Evolutionary conservation across 2,888 invertebrate species (phyloP), one percentile per base, ranked within the genome.

Genomic region (Fragum fragum): DNA sequence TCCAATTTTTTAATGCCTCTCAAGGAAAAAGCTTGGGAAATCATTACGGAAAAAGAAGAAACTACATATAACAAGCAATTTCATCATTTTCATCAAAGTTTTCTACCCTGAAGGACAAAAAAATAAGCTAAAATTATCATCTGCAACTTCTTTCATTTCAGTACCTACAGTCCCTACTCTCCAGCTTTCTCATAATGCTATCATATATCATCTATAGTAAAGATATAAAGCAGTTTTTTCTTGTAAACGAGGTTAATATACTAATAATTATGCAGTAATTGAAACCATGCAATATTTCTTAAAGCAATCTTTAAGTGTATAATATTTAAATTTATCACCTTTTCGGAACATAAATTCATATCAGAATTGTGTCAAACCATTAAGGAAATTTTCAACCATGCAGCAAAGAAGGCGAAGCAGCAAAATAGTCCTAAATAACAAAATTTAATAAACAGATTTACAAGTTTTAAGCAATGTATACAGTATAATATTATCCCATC

Each of bases 221-320:
- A 36, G 32, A 36, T 36, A 36, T 36, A 36, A 36, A 36, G 47
- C 47, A 47, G 47, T 47, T 47, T 47, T 47, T 47, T 5, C 47
- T 47, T 47, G 47, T 47, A 47, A 47, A 47, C 14, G 47, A 47
- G 47, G 47, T 47, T 47, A 47, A 47, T 47, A 47, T 47, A 47
- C 47, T 47, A 47, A 47, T 47, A 47, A 47, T 47, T 47, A 47
- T 47, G 47, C 47, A 47, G 47, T 47, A 47, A 47, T 47, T 47
- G 47, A 47, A 47, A 47, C 47, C 47, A 14, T 47, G 47, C 47
- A 47, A 47, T 47, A 47, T 47, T 47, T 47, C 47, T 47, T 47
- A 47, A 47, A 47, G 47, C 47, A n/a, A 47, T 47, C 47, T 47
- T 47, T 47, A 47, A 47, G 47, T 47, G 47, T 47, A 47, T 47